These are phyloP conservation scores for Cacatua alba DNA, from an alignment of 2,113 vertebrate genomes.

Conservation along the genomic window DNA sequence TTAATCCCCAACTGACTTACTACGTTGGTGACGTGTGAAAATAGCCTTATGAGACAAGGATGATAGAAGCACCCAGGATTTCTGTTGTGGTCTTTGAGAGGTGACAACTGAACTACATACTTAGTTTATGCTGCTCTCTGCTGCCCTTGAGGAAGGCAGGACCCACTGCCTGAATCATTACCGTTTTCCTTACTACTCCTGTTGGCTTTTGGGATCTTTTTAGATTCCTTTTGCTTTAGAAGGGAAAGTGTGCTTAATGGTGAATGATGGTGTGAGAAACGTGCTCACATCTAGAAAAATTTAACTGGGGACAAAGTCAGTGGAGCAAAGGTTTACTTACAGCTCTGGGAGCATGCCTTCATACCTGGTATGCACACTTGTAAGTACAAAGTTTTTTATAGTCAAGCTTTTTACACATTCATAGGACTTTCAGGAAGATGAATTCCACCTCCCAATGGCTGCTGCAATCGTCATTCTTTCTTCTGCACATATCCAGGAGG, in stretches of 20 bases:
- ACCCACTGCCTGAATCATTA: background rate
- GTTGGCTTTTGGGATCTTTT: background rate
- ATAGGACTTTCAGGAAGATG: background rate
- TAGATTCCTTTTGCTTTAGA: background rate
- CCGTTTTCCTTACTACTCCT: fast-evolving
- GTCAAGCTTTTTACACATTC: background rate
- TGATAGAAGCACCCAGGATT: background rate
- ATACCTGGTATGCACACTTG: background rate
- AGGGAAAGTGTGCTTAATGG: background rate
- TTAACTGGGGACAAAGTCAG: background rate
- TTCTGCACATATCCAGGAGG: background rate
- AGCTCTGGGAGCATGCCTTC: background rate
- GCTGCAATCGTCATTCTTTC: background rate
- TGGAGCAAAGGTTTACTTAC: background rate
- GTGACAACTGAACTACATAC: background rate
- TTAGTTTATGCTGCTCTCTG: background rate
- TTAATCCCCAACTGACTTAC: background rate
- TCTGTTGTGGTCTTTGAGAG: background rate
- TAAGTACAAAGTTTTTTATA: background rate
- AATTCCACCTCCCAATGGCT: background rate
- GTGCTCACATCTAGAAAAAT: background rate
- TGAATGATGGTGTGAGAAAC: background rate
- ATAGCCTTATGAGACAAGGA: background rate
- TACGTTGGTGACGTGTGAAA: background rate
- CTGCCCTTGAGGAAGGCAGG: background rate